A percentile compares a stretch with the other conserved stretches of the same genome.
Evolutionary conservation across 2,888 invertebrate genomes (phyloP).

Genomic region (Drosophila maculinotata): DNA sequence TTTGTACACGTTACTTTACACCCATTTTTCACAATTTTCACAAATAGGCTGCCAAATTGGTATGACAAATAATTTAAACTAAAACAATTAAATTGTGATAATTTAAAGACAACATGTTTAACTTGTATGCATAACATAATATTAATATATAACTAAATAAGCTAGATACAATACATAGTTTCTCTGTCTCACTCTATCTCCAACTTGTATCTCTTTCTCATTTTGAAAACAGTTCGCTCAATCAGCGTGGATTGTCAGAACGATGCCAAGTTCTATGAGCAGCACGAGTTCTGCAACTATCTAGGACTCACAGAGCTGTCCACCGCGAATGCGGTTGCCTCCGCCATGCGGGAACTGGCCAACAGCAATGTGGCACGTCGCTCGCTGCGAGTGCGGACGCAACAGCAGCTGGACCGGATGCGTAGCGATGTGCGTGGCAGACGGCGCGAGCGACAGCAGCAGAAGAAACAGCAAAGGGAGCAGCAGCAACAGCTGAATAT

Average conservation of each 20-base stretch:
- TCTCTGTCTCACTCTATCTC: neutral
- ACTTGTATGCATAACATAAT: no score
- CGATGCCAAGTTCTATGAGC: slow-evolving; percentile 70
- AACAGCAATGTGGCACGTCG: slow-evolving; percentile 77
- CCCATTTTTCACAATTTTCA: no score
- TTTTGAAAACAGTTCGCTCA: slow-evolving; percentile 16
- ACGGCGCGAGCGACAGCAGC: slow-evolving; percentile 38
- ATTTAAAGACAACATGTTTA: no score
- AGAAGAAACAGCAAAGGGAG: slow-evolving; percentile 12
- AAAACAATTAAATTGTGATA: no score
- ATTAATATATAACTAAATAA: no score
- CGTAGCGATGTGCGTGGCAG: slow-evolving; percentile 57
- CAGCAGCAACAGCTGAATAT: slow-evolving; percentile 2
- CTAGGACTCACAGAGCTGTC: slow-evolving; percentile 83
- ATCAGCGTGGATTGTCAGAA: slow-evolving; percentile 29
- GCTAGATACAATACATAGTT: neutral
- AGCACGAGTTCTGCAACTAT: slow-evolving; percentile 84
- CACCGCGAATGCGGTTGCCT: slow-evolving; percentile 82
- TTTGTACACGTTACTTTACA: no score
- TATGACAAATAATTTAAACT: no score
- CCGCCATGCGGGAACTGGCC: slow-evolving; percentile 78
- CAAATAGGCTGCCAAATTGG: no score
- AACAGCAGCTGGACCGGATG: slow-evolving; percentile 77
- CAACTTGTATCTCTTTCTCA: neutral
- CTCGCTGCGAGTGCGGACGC: slow-evolving; percentile 79